Percentiles rank a stretch among this genome's conserved stretches.
Evolutionary conservation across 1,140 invertebrate genomes (phyloP).

Genomic region (Tetramorium parvispinum): DNA sequence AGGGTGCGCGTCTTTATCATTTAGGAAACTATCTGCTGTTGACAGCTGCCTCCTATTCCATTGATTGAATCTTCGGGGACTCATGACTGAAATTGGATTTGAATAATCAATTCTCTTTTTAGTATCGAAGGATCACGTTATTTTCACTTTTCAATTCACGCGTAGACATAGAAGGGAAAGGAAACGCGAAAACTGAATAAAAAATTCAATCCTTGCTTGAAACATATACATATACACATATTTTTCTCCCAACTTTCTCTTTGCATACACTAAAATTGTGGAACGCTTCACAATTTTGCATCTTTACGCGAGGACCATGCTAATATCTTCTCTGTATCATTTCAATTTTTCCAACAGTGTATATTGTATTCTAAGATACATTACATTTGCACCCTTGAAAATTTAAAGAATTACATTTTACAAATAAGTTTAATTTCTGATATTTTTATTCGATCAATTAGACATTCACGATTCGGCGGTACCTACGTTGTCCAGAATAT

Average conservation of each 20-base stretch:
- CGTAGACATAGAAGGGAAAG: neutral
- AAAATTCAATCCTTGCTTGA: slow-evolving; percentile 27
- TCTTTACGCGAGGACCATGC: too few relatives aligned
- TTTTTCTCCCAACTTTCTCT: neutral
- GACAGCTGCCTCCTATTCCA: slow-evolving; percentile 76
- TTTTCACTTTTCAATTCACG: slow-evolving; percentile 29
- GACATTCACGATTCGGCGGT: slow-evolving; percentile 97
- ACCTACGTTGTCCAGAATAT: slow-evolving; percentile 96
- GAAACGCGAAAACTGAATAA: slow-evolving; percentile 10
- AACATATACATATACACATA: neutral
- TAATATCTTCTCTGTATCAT: too few relatives aligned
- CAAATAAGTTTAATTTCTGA: neutral
- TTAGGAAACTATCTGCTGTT: slow-evolving; percentile 77
- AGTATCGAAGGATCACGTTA: slow-evolving; percentile 33
- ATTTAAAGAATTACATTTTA: neutral
- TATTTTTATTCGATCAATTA: slow-evolving; percentile 53
- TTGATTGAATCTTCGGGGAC: slow-evolving; percentile 77
- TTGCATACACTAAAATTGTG: too few relatives aligned
- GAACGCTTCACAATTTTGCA: too few relatives aligned
- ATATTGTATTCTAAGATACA: neutral
- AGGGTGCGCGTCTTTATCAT: slow-evolving; percentile 54
- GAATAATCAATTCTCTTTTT: slow-evolving; percentile 55
- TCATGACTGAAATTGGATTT: slow-evolving; percentile 69
- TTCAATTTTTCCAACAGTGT: neutral
- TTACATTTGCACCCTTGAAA: neutral